Evolutionary conservation across 2,797 vertebrate species (phyloP), one percentile per base, ranked within the genome.

Genomic region (Gymnocypris eckloni): DNA sequence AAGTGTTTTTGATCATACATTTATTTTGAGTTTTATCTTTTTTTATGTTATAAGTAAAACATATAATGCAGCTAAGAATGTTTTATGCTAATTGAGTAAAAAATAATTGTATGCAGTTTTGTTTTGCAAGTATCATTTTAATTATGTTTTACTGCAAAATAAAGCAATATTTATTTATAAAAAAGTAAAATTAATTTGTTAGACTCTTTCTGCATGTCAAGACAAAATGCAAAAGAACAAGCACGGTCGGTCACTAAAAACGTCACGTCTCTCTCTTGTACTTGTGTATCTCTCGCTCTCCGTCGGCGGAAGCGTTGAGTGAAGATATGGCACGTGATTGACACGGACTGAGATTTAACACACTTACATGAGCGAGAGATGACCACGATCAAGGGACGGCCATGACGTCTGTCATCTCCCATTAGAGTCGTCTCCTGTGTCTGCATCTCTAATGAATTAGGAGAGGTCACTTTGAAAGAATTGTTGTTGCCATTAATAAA

Each of bases 381-480:
- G 41, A 25, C 50, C 61, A 25, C 10, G 39, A 64, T 37, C 48
- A 54, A 39, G 4, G 59, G 28, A 67, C 43, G 22, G 82, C 41
- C n/a, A 13, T 69, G 20, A 18, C 45, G 39, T 69, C 75, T 82
- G 67, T 88, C 85, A 59, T 48, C 80, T 70, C 18, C 15, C 54
- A 81, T 82, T 82, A 84, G 66, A 79, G 22, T 54, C 48, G 59
- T 87, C 76, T 73, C 45, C 81, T 64, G 48, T 48, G 69, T 88
- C 86, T 84, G 85, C 89, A 79, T 90, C 79, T 89, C 86, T 87
- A 84, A 87, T 81, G 87, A 86, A 88, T 88, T 76, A 90, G 54
- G 22, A 87, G 89, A 91, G 89, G 89, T 91, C 87, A 92, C 84
- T 81, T 81, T 86, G 81, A 88, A 73, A 79, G 16, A 82, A 83